Base-by-base conservation (phyloP, 1,140 invertebrate species). In the Lineus longissimus region DNA sequence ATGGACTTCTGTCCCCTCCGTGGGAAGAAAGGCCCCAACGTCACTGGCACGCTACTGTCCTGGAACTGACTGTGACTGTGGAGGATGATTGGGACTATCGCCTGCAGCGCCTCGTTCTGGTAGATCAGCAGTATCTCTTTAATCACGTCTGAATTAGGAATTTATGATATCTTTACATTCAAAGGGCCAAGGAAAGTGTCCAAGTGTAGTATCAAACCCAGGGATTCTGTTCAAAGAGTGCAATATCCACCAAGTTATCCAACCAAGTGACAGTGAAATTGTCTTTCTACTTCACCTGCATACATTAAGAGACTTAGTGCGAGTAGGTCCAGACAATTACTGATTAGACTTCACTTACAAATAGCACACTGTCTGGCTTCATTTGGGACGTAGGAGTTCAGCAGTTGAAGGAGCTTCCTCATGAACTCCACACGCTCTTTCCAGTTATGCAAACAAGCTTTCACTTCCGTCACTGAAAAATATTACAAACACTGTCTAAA, bases 381-480 rank as follows among this genome's bases (percentile, higher is more conserved):
- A 0, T 89, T 86, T n/a, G 92, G 89, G 75, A 92, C 93, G 74
- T 92, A 95, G 4, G 92, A 91, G 78, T 95, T 95, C 0, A 95
- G 85, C 30, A 96, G 82, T 0, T 92, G 93, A 13, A 93, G 88
- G 54, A 95, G 79, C 64, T 94, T 91, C 58, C 92, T 86, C 6
- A 92, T 83, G 4, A 92, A 87, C 73, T 95, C 93, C 22, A 89
- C 86, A 85, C 91, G 89, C 67, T 95, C 93, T 79, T 95, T 95
- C 82, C 79, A 84, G 67, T 65, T 76, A 25, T 69, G 65, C 56
- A 81, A 65, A 66, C 71, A 78, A 61, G 74, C 75, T 55, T 75
- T 80, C 30, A 80, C 69, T 61, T 73, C 70, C 86, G 89, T 59
- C 27, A 45, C 62, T 65, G 61, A 2, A 51, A 62, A 58, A 22